Base-by-base conservation (phyloP, 2,888 invertebrate species). In the Xestoiulus laeticollis region DNA sequence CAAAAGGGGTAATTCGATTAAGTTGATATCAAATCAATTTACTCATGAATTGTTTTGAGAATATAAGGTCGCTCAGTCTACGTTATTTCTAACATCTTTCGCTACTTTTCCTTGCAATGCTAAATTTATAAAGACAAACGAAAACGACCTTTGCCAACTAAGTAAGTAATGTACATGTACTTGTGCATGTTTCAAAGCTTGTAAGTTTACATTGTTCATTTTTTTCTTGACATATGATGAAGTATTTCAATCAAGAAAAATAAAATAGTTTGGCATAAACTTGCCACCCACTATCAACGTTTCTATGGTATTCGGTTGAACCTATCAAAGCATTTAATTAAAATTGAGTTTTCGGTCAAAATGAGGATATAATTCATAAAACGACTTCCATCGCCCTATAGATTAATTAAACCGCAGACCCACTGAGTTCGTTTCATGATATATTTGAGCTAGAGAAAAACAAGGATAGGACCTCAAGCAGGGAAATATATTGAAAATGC, bases 361-460 rank as follows among this genome's bases (percentile, higher is more conserved):
- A 12, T 68, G 26, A 68, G 14, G 10, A 26, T 68, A 26, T 26
- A 8, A 68, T 26, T 22, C 68, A 59, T 59, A 59, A 59, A 59
- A n/a, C 68, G 3, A 26, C 26, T 3, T 22, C 26, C 1, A 12
- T 68, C 26, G n/a, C 26, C 68, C 68, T 68, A n/a, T n/a, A 26
- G 68, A 68, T 68, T 68, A 68, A 68, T 68, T 59, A 68, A 68
- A 68, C 68, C 68, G 26, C 68, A 26, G 68, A 26, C 26, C 68
- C 26, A 68, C 68, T 26, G 26, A 12, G 26, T 26, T 68, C 68
- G 26, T 14, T 26, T 26, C 26, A 26, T 2, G 26, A 22, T 26
- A n/a, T 68, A 68, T 26, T 68, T 26, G 12, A 12, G 12, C 26
- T n/a, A 26, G 26, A 38, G 38, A 26, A 68, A 68, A 26, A 26